Evolutionary conservation across 2,797 vertebrate genomes (phyloP).

Genomic region (Tapirus indicus): DNA sequence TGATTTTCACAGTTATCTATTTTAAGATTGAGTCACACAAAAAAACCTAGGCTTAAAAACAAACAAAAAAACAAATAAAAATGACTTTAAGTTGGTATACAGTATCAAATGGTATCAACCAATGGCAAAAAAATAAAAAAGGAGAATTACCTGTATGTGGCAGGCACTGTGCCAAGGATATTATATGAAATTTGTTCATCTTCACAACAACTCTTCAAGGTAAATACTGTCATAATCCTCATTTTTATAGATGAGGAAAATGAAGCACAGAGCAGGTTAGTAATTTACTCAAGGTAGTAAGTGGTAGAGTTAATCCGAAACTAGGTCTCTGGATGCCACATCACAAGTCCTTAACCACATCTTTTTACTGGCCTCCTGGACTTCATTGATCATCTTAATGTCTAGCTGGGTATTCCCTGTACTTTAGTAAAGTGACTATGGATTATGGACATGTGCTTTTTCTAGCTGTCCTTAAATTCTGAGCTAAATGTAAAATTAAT

Average conservation of each 20-base stretch:
- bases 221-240: background rate
- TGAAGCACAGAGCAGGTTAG: background rate
- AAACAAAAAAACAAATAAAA: background rate
- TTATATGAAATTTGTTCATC: background rate
- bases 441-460: slow-evolving; percentile 47
- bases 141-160: background rate
- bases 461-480: slow-evolving; percentile 81
- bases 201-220: background rate
- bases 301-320: background rate
- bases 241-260: slow-evolving; percentile 30
- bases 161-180: background rate
- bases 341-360: background rate
- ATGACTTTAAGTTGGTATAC: background rate
- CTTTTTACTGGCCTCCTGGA: background rate
- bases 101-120: background rate
- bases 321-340: background rate
- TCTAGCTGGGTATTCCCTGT: background rate
- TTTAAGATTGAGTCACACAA: background rate
- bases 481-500: slow-evolving; percentile 86
- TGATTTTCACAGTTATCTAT: background rate
- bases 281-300: background rate
- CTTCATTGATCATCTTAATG: slow-evolving; percentile 10
- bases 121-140: background rate
- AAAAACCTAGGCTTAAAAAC: background rate
- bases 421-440: slow-evolving; percentile 41